These are phyloP conservation scores for Epicampocera succincta DNA, from an alignment of 2,888 invertebrate genomes.

Conservation along the genomic window DNA sequence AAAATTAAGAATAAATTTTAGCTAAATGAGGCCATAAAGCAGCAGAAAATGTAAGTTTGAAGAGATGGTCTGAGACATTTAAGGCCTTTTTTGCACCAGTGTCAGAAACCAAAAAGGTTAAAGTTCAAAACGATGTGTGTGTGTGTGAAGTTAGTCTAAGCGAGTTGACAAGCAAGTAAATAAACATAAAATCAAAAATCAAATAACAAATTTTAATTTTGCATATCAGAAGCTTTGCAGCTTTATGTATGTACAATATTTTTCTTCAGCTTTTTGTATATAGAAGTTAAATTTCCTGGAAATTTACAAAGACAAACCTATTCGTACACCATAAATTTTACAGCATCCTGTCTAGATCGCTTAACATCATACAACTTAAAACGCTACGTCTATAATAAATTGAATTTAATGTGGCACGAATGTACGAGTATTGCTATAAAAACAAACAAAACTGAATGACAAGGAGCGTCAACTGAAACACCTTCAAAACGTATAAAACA, in stretches of 20 bases:
- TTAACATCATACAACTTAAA: slow-evolving; percentile 37
- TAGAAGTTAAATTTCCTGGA: slow-evolving; percentile 39
- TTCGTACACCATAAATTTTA: slow-evolving; percentile 62
- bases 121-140: neutral
- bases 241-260: neutral
- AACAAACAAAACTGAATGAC: slow-evolving; percentile 4
- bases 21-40: neutral
- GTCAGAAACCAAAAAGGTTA: neutral
- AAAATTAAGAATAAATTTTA: neutral
- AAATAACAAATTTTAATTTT: no score
- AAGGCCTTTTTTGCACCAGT: neutral
- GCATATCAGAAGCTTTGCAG: neutral
- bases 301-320: slow-evolving; percentile 5
- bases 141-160: no score
- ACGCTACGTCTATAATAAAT: slow-evolving; percentile 31
- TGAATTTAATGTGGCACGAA: slow-evolving; percentile 59
- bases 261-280: neutral
- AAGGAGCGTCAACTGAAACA: slow-evolving; percentile 60
- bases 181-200: no score
- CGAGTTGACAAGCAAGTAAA: no score
- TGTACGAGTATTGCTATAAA: slow-evolving; percentile 36
- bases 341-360: slow-evolving; percentile 50
- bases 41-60: neutral
- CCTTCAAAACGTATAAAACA: slow-evolving; percentile 33
- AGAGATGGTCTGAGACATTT: no score